Percentiles rank a stretch among this genome's conserved stretches.
Evolutionary conservation across 2,888 invertebrate genomes (phyloP).

Genomic region (Stenolophus ochropezus): DNA sequence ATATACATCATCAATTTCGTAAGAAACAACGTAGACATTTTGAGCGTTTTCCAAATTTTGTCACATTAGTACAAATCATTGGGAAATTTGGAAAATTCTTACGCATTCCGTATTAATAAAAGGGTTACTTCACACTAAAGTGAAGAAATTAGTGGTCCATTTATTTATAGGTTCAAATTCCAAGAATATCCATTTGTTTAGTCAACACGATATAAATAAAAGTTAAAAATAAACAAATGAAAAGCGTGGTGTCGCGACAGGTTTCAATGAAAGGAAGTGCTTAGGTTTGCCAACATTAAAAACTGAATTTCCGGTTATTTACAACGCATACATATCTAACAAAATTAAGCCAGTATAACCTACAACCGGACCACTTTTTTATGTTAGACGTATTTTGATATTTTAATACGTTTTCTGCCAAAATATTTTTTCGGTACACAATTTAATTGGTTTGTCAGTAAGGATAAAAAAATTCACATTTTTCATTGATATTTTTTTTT

Average conservation of each 20-base stretch:
- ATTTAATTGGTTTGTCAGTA: no score
- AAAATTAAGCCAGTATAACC: no score
- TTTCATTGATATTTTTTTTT: no score
- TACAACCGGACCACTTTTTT: no score
- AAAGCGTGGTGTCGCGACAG: constrained; percentile 35
- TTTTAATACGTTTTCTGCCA: no score
- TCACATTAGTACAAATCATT: constrained; percentile 34
- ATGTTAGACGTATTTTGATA: no score
- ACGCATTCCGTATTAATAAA: constrained; percentile 4
- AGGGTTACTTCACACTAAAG: background rate
- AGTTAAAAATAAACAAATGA: constrained; percentile 36
- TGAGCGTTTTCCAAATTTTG: constrained; percentile 23
- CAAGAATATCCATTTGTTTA: constrained; percentile 42
- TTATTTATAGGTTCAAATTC: background rate
- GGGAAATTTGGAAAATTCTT: constrained; percentile 34
- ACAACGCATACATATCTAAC: background rate
- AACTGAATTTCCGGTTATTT: background rate
- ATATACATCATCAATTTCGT: constrained; percentile 38
- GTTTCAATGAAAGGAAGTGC: background rate
- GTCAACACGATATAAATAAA: constrained; percentile 46
- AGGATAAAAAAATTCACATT: no score
- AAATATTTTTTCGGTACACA: no score
- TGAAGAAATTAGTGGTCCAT: background rate
- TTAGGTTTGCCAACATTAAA: background rate
- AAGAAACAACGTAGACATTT: constrained; percentile 43